Evolutionary conservation across 2,888 invertebrate genomes (phyloP), one percentile per base, ranked within the genome.

Genomic region (Mythimna impura): DNA sequence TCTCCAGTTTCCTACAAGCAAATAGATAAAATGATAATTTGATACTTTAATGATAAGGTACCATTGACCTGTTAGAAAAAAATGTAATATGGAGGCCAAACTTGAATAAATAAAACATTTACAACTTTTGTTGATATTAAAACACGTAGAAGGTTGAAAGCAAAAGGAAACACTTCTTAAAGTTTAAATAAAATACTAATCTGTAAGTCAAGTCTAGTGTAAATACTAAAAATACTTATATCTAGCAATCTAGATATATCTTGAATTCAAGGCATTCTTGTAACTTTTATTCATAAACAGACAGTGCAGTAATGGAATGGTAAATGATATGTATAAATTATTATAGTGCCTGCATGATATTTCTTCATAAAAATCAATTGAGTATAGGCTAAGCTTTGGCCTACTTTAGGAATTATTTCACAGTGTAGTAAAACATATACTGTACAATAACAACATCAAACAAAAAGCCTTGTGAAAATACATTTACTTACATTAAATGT

Each of bases 1-100:
- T 76, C 89, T 78, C 66, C 67, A 70, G 72, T 57, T 34, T 71
- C 82, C 82, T 81, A 68, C 7, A 71, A 77, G 7, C 40, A 17
- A 66, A 54, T 22, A 63, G 3, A 47, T 47, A 25, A 10, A 34
- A 17, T 57, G 30, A 20, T n/a, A 9, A 34, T 58, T 34, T 34
- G 1, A 57, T 30, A 57, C 2, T n/a, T 57, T 30, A 34, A 34
- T 10, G n/a, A n/a, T 36, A 34, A n/a, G 10, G 9, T 57, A 30
- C 14, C 14, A 14, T 34, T 57, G 4, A 34, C 20, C 30, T 57
- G 0, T 30, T 57, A 8, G 17, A 20, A 30, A 43, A 10, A 12
- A 47, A 47, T 6, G 0, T 43, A 12, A 10, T 12, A 47, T 43
- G 14, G 17, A 17, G 5, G 47, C 14, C 14, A 47, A 47, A 47